phyloP scores from a whole-genome alignment of 2,113 vertebrate species.

The Scolopax mira region DNA sequence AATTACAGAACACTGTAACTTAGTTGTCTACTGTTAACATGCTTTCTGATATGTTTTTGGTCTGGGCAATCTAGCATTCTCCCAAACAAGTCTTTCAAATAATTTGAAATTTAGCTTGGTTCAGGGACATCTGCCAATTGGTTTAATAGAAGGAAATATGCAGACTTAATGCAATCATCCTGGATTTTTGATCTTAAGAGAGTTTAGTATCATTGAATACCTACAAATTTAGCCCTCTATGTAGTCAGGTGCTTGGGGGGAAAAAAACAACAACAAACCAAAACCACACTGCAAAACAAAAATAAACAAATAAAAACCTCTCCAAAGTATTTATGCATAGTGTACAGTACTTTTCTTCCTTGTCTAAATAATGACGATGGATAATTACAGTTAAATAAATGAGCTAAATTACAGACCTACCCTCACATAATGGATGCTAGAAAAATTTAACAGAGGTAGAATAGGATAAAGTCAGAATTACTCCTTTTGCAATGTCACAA shows the following conservation, averaged over 20 bases:
- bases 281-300: not conserved
- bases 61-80: not conserved
- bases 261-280: not conserved
- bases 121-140: not conserved
- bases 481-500: not conserved
- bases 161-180: not conserved
- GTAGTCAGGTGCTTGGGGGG: not conserved
- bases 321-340: not conserved
- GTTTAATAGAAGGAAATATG: not conserved
- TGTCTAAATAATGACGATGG: not conserved
- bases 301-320: accelerated
- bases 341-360: not conserved
- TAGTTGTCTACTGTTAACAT: not conserved
- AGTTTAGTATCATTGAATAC: not conserved
- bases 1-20: not conserved
- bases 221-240: not conserved
- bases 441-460: not conserved
- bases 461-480: not conserved
- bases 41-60: not conserved
- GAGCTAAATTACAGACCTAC: not conserved
- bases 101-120: not conserved
- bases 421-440: not conserved
- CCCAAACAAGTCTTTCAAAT: not conserved
- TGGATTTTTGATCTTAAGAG: not conserved
- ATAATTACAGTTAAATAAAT: not conserved